Percentiles rank a stretch among this genome's conserved stretches.
Evolutionary conservation across 2,888 invertebrate genomes (phyloP).

Genomic region (Chelonus formosanus): DNA sequence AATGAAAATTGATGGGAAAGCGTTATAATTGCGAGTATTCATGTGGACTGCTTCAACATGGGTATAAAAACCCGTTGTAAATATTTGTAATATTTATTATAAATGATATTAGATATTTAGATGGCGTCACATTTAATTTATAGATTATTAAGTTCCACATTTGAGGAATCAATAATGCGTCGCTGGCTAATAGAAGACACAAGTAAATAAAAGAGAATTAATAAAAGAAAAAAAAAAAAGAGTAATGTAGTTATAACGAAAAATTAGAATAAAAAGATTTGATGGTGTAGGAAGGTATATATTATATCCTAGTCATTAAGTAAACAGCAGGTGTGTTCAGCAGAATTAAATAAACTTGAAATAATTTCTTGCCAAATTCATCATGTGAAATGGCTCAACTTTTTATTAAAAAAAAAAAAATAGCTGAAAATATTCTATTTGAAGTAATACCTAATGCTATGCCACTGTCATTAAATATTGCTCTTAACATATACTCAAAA

Average conservation of each 20-base stretch:
- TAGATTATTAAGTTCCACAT: conserved; percentile 34
- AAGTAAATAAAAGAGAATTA: background rate
- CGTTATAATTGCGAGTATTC: conserved; percentile 15
- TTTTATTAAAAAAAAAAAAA: conserved; percentile 25
- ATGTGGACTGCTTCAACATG: conserved; percentile 30
- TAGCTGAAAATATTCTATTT: conserved; percentile 45
- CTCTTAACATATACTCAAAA: conserved; percentile 24
- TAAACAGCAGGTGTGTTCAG: conserved; percentile 39
- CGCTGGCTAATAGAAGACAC: conserved; percentile 9
- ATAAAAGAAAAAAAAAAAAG: background rate
- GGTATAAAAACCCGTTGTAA: conserved; percentile 51
- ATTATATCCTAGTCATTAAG: conserved; percentile 59
- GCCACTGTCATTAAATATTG: conserved; percentile 44
- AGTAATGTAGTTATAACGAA: background rate
- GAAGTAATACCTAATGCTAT: conserved; percentile 48
- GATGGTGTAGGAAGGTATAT: conserved; percentile 38
- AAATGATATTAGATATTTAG: conserved; percentile 40
- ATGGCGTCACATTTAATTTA: conserved; percentile 35
- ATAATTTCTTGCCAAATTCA: conserved; percentile 58
- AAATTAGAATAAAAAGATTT: conserved; percentile 8
- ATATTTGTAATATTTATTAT: conserved; percentile 65
- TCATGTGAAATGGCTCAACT: conserved; percentile 48
- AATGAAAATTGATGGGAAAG: conserved; percentile 1
- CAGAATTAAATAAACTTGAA: conserved; percentile 29
- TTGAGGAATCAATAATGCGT: conserved; percentile 21